A percentile compares a stretch with the other conserved stretches of the same genome.
Conservation (phyloP, 2,113 vertebrate genomes). For the Steatornis caripensis region DNA sequence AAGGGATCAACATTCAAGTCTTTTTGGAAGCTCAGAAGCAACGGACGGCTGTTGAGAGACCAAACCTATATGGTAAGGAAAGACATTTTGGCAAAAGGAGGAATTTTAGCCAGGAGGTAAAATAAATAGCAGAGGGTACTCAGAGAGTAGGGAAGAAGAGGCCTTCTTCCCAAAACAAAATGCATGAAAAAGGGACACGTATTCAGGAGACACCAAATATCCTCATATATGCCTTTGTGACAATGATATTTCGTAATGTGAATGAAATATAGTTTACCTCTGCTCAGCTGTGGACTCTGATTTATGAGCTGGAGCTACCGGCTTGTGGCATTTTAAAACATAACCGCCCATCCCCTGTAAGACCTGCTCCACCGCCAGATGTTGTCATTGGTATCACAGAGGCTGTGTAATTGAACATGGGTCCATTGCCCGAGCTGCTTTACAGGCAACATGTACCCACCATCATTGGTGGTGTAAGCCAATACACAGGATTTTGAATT, state of each 20-base stretch:
- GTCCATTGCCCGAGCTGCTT: neutral
- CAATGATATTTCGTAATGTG: neutral
- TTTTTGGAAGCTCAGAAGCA: slow-evolving; percentile 87
- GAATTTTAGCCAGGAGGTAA: neutral
- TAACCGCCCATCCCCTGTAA: neutral
- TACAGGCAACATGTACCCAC: accelerated
- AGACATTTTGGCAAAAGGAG: neutral
- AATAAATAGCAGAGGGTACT: neutral
- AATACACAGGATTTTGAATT: neutral
- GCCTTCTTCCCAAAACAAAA: neutral
- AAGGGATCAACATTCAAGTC: slow-evolving; percentile 80
- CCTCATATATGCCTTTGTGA: neutral
- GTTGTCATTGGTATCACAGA: neutral
- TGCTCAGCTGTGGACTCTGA: neutral
- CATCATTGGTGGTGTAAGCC: neutral
- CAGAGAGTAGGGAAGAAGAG: neutral
- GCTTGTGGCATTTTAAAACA: neutral
- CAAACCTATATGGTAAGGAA: slow-evolving; percentile 80
- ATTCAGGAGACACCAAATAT: neutral
- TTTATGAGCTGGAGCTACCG: neutral
- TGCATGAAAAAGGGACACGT: neutral
- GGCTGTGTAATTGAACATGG: neutral
- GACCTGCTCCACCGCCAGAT: neutral
- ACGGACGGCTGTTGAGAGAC: slow-evolving; percentile 79
- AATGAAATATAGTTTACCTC: neutral